These are phyloP conservation scores for Leptinotarsa peninsularis DNA, from an alignment of 2,888 invertebrate genomes.

Conservation along the genomic window DNA sequence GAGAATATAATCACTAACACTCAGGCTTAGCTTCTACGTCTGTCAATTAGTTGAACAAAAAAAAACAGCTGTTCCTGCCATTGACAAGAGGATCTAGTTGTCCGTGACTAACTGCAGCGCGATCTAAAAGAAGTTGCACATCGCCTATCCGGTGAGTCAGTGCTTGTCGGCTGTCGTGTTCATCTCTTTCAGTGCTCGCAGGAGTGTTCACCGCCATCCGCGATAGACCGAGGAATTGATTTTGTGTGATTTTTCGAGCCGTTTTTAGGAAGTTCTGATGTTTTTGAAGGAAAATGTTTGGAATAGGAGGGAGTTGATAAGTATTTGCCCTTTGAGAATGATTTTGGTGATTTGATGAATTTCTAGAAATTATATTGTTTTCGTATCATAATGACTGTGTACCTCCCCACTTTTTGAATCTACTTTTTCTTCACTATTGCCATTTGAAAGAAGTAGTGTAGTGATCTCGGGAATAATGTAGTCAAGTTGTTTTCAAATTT, in stretches of 20 bases:
- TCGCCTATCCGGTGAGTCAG: slow-evolving; percentile 56
- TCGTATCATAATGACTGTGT: no score
- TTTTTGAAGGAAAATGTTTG: background rate
- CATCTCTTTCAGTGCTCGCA: slow-evolving; percentile 37
- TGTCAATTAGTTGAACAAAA: slow-evolving; percentile 30
- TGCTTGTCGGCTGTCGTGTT: slow-evolving; percentile 57
- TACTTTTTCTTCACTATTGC: no score
- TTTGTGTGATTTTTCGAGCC: slow-evolving; percentile 8
- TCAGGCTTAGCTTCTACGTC: background rate
- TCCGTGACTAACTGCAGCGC: slow-evolving; percentile 34
- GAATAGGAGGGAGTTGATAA: background rate
- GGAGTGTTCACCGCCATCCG: slow-evolving; percentile 21
- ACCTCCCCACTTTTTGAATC: no score
- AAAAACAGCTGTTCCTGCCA: slow-evolving; percentile 33
- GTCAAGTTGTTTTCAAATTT: no score
- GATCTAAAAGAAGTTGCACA: slow-evolving; percentile 34
- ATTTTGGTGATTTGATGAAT: background rate
- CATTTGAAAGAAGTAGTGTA: no score
- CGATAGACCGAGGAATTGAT: slow-evolving; percentile 25
- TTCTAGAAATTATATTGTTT: background rate
- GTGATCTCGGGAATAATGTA: no score
- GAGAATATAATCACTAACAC: slow-evolving; percentile 6
- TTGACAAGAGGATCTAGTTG: slow-evolving; percentile 29
- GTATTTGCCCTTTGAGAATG: background rate
- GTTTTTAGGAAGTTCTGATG: background rate